Conservation (phyloP, 2,797 vertebrate genomes). For the Paratrypauchen microcephalus region DNA sequence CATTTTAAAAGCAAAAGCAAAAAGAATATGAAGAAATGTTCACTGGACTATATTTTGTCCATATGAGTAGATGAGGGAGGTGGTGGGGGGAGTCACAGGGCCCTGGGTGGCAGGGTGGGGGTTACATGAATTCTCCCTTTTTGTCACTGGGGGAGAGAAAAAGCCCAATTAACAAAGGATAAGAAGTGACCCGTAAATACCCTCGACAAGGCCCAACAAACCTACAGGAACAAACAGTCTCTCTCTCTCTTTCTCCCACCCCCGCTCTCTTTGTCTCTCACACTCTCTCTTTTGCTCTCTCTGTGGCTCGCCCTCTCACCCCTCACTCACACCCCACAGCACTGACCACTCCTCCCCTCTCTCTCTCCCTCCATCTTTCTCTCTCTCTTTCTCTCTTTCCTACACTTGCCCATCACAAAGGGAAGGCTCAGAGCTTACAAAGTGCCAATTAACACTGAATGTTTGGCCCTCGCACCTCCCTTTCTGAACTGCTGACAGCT, state of each 20-base stretch:
- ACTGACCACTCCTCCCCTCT: conserved; percentile 39
- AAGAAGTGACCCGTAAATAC: conserved; percentile 86
- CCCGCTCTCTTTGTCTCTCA: conserved; percentile 9
- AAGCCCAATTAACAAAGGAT: conserved; percentile 85
- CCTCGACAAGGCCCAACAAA: conserved; percentile 82
- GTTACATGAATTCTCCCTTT: conserved; percentile 68
- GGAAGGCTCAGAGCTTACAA: conserved; percentile 81
- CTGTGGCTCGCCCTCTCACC: conserved; percentile 34
- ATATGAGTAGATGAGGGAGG: conserved; percentile 40
- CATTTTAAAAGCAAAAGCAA: no score
- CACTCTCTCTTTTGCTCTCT: conserved; percentile 34
- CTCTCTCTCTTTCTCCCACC: conserved; percentile 57
- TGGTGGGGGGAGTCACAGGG: conserved; percentile 55
- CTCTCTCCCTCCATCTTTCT: conserved; percentile 42
- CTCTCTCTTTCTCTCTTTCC: conserved; percentile 44
- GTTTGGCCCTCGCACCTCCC: conserved; percentile 82
- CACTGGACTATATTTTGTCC: neutral
- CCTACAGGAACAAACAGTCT: conserved; percentile 74
- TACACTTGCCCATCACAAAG: conserved; percentile 77
- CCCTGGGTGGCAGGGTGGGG: conserved; percentile 68
- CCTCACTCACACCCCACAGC: conserved; percentile 38
- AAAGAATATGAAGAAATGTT: neutral
- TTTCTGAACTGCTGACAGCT: conserved; percentile 82
- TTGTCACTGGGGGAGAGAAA: conserved; percentile 72
- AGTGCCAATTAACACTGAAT: conserved; percentile 87